A percentile compares a stretch with the other conserved stretches of the same genome.
phyloP scores from a whole-genome alignment of 2,888 invertebrate species.

The Blastobasis adustella region DNA sequence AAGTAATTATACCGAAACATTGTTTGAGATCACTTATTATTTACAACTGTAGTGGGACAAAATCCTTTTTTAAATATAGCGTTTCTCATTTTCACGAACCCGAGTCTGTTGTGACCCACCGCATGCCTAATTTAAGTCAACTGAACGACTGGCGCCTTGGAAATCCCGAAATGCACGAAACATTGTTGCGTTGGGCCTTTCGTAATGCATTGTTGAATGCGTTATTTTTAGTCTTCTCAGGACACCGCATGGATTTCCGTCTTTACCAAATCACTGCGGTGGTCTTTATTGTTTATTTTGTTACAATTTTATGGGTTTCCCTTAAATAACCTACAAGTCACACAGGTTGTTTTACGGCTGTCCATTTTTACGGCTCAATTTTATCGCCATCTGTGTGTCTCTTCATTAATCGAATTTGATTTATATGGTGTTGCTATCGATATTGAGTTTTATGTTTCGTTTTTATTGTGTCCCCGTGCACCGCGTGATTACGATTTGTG shows the following conservation, averaged over 20 bases:
- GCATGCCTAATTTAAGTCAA: too few relatives aligned
- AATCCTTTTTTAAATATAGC: too few relatives aligned
- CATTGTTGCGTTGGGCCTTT: too few relatives aligned
- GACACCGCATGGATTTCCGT: conserved; percentile 54
- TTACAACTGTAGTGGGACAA: too few relatives aligned
- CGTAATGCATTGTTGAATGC: too few relatives aligned
- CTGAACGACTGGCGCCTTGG: not conserved
- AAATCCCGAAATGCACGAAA: conserved; percentile 1
- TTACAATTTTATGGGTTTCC: conserved; percentile 53
- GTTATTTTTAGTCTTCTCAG: conserved; percentile 35
- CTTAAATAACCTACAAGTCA: conserved; percentile 50
- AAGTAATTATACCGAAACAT: too few relatives aligned
- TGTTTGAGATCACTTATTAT: too few relatives aligned
- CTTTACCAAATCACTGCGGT: conserved; percentile 52
- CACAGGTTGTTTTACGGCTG: conserved; percentile 45
- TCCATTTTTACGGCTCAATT: conserved; percentile 35
- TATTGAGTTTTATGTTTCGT: conserved; percentile 20
- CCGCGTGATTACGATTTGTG: not conserved
- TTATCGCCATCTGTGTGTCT: conserved; percentile 38
- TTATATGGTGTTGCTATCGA: conserved; percentile 16
- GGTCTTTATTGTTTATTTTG: conserved; percentile 61
- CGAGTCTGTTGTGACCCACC: too few relatives aligned
- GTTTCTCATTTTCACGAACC: too few relatives aligned
- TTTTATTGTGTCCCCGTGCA: conserved; percentile 16
- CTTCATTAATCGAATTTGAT: conserved; percentile 33